These are phyloP conservation scores for Drosophila nebulosa DNA, from an alignment of 1,140 invertebrate genomes.

Conservation along the genomic window DNA sequence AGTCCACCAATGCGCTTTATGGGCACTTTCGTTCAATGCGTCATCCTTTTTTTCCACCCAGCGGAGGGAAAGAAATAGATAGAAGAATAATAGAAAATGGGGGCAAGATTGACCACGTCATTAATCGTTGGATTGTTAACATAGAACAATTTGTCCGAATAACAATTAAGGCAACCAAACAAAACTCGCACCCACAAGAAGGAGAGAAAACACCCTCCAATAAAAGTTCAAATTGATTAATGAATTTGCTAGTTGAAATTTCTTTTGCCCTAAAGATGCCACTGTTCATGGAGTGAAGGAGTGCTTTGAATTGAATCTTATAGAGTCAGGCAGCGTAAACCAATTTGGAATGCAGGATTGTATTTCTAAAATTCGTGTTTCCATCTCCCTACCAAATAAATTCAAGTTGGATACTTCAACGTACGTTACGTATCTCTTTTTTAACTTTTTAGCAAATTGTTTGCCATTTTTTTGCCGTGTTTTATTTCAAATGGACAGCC, in stretches of 20 bases:
- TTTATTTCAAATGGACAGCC: neutral
- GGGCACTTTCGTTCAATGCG: slow-evolving; percentile 2
- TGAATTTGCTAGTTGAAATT: neutral
- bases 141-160: slow-evolving; percentile 11
- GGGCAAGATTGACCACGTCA: slow-evolving; percentile 2
- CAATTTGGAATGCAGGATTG: too few relatives aligned
- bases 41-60: neutral
- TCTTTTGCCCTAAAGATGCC: neutral
- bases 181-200: neutral
- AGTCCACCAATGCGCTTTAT: neutral
- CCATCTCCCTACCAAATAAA: neutral
- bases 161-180: slow-evolving; percentile 6
- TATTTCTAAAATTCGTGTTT: neutral
- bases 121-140: slow-evolving; percentile 11
- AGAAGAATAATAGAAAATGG: neutral
- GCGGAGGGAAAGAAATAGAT: neutral
- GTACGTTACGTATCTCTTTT: neutral
- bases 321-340: neutral
- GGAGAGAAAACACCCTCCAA: neutral
- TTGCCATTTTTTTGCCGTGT: neutral
- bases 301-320: too few relatives aligned
- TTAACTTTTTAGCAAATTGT: neutral
- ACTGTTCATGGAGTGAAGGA: neutral
- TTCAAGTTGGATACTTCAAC: neutral
- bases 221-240: slow-evolving; percentile 2